These are phyloP conservation scores for Catajapyx aquilonaris DNA, from an alignment of 1,140 invertebrate species.

Conservation along the genomic window DNA sequence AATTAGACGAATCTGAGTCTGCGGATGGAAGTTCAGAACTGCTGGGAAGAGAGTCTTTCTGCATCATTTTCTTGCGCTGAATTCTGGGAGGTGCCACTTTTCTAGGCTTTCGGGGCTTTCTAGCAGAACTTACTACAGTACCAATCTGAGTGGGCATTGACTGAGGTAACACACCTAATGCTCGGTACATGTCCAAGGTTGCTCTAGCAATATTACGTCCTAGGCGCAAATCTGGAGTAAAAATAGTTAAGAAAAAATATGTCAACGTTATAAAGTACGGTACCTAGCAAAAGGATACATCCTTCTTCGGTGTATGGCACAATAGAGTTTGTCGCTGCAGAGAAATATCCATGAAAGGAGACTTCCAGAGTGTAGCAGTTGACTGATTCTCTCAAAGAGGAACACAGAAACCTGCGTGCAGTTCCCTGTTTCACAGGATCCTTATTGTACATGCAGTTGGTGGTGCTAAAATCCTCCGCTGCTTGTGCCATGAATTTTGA, in stretches of 20 bases:
- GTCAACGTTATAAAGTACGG: background rate
- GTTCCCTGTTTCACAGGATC: constrained; percentile 71
- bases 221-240: constrained; percentile 32
- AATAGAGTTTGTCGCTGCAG: constrained; percentile 35
- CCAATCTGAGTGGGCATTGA: constrained; percentile 20
- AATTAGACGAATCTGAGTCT: too few species aligned
- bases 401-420: constrained; percentile 42
- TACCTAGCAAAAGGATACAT: constrained; percentile 50
- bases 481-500: constrained; percentile 69
- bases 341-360: constrained; percentile 61
- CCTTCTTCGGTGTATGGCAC: constrained; percentile 73
- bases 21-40: too few species aligned
- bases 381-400: constrained; percentile 41
- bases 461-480: constrained; percentile 58
- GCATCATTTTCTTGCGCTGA: too few species aligned
- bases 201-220: constrained; percentile 54
- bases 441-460: constrained; percentile 74
- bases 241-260: constrained; percentile 5
- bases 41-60: too few species aligned
- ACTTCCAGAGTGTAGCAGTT: constrained; percentile 72
- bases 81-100: too few species aligned
- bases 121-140: background rate
- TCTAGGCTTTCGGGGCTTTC: too few species aligned
- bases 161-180: constrained; percentile 41
- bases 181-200: constrained; percentile 57